Evolutionary conservation across 1,140 invertebrate genomes (phyloP).

Genomic region (Scaptomyza pallida): DNA sequence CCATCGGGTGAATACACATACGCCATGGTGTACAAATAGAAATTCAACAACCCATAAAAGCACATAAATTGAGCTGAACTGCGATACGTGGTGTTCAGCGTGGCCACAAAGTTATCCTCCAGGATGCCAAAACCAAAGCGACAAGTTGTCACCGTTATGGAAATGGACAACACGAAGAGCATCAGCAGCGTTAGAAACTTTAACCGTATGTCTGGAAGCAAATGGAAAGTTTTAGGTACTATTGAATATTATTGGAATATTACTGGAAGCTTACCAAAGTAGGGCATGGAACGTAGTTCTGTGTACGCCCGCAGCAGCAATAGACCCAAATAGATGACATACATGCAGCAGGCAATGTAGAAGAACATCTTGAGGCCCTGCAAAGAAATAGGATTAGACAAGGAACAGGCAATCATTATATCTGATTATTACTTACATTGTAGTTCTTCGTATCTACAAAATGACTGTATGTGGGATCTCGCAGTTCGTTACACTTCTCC

Average conservation of each 20-base stretch:
- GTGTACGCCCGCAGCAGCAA: constrained; percentile 95
- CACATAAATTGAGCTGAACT: constrained; percentile 97
- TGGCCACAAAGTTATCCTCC: constrained; percentile 96
- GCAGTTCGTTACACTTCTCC: constrained; percentile 94
- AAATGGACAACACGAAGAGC: constrained; percentile 92
- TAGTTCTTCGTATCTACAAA: constrained; percentile 94
- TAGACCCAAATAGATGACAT: constrained; percentile 93
- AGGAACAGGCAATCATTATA: background rate
- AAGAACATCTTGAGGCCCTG: constrained; percentile 94
- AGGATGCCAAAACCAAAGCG: constrained; percentile 94
- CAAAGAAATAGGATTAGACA: background rate
- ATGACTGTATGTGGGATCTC: constrained; percentile 97
- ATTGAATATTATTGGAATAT: too few relatives aligned
- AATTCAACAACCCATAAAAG: constrained; percentile 97
- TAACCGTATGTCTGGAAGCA: constrained; percentile 91
- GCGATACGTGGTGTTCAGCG: constrained; percentile 93
- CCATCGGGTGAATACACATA: constrained; percentile 96
- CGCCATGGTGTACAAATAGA: constrained; percentile 96
- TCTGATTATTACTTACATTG: constrained; percentile 87
- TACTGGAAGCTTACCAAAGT: constrained; percentile 91
- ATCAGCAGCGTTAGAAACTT: constrained; percentile 96
- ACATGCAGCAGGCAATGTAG: constrained; percentile 92
- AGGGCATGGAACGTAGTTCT: constrained; percentile 97
- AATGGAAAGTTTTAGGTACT: background rate
- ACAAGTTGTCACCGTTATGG: constrained; percentile 90